phyloP scores from a whole-genome alignment of 2,888 invertebrate genomes.

The Amiota mariae region DNA sequence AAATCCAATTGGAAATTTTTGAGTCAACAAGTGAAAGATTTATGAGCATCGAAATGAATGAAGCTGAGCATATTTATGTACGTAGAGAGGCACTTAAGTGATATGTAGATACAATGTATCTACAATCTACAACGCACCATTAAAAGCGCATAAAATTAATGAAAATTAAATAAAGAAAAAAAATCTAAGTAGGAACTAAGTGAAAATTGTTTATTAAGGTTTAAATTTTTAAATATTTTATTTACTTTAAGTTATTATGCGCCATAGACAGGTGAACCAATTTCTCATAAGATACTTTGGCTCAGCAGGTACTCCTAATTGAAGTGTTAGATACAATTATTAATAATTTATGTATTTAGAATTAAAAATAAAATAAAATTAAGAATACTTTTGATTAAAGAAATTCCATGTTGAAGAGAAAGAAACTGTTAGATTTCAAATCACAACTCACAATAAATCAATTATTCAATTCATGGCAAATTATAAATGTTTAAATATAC shows the following conservation, averaged over 20 bases:
- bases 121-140: constrained; percentile 2
- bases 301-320: too few species aligned
- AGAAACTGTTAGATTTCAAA: neutral
- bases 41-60: constrained; percentile 54
- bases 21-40: constrained; percentile 69
- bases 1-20: constrained; percentile 62
- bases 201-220: constrained; percentile 44
- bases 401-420: too few species aligned
- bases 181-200: too few species aligned
- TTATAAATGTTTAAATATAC: too few species aligned
- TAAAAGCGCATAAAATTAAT: constrained; percentile 34
- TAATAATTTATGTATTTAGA: too few species aligned
- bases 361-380: too few species aligned
- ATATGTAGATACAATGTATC: constrained; percentile 3
- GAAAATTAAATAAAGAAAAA: constrained; percentile 14
- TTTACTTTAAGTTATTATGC: neutral
- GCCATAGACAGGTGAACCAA: neutral
- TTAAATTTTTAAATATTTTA: constrained; percentile 20
- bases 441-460: neutral
- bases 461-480: too few species aligned
- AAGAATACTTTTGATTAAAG: too few species aligned
- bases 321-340: too few species aligned
- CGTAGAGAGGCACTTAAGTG: constrained; percentile 25
- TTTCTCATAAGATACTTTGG: too few species aligned
- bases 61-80: constrained; percentile 44